These are phyloP conservation scores for Champsocephalus gunnari DNA, from an alignment of 2,797 vertebrate genomes.

Conservation along the genomic window DNA sequence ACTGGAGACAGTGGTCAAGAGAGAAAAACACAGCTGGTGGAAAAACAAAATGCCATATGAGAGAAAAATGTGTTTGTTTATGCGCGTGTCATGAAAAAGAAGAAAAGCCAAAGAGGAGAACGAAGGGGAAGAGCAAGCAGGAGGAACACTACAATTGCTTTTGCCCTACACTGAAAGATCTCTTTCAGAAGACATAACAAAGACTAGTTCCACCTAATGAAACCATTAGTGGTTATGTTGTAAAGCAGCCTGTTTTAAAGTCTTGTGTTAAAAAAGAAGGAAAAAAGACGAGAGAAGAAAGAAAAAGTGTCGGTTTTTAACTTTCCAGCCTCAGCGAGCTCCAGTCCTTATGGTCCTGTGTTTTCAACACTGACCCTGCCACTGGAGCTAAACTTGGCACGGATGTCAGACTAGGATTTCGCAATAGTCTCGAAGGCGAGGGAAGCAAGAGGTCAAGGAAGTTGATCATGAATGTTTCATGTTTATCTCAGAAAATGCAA, in stretches of 20 bases:
- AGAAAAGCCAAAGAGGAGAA: constrained; percentile 39
- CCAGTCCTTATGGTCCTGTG: constrained; percentile 48
- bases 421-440: constrained; percentile 51
- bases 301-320: constrained; percentile 33
- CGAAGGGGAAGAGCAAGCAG: constrained; percentile 37
- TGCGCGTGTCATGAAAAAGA: constrained; percentile 30
- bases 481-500: constrained; percentile 44
- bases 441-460: constrained; percentile 53
- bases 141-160: constrained; percentile 34
- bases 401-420: constrained; percentile 64
- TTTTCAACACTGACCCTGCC: constrained; percentile 48
- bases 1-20: constrained; percentile 54
- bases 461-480: constrained; percentile 69
- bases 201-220: constrained; percentile 30
- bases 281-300: constrained; percentile 2
- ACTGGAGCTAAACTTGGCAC: constrained; percentile 66
- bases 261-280: constrained; percentile 12
- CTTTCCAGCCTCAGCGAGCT: constrained; percentile 42
- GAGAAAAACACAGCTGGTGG: constrained; percentile 47
- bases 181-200: constrained; percentile 39
- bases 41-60: constrained; percentile 48
- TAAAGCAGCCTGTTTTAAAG: constrained; percentile 9
- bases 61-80: constrained; percentile 39
- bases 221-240: constrained; percentile 24
- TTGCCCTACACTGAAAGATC: constrained; percentile 53